phyloP scores from a whole-genome alignment of 2,888 invertebrate species.

The Molorchus minor region DNA sequence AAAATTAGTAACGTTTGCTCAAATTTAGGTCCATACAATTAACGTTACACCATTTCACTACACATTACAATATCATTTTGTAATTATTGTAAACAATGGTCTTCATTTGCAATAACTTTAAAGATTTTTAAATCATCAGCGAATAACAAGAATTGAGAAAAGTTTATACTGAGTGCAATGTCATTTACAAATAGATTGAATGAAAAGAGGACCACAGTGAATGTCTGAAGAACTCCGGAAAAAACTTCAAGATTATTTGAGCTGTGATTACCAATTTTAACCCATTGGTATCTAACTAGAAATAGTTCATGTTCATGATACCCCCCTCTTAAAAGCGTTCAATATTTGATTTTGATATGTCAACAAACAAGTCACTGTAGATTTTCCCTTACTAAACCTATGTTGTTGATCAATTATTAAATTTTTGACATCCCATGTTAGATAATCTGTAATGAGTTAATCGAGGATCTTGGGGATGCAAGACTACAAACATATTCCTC shows the following conservation, averaged over 20 bases:
- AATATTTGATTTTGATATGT: not conserved
- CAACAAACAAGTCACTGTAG: not conserved
- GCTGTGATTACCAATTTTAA: not conserved
- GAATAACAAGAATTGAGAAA: not conserved
- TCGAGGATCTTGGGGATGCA: slow-evolving; percentile 10
- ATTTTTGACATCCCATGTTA: too few species aligned
- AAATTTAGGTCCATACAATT: too few species aligned
- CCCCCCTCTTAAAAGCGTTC: not conserved
- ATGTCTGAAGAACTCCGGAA: not conserved
- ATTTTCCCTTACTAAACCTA: not conserved
- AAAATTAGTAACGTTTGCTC: too few species aligned
- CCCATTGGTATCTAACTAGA: not conserved
- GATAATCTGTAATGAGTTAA: not conserved
- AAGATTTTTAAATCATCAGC: not conserved
- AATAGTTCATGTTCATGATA: not conserved
- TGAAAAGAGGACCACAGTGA: too few species aligned
- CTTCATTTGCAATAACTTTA: not conserved
- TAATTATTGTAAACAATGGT: not conserved
- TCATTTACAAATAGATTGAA: not conserved
- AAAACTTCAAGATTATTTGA: not conserved
- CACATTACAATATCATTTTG: not conserved
- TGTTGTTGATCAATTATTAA: not conserved
- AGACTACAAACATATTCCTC: slow-evolving; percentile 15
- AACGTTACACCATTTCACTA: not conserved
- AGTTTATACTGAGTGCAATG: not conserved